These are phyloP conservation scores for Oryctolagus cuniculus DNA, from an alignment of 2,113 vertebrate species.

Conservation along the genomic window DNA sequence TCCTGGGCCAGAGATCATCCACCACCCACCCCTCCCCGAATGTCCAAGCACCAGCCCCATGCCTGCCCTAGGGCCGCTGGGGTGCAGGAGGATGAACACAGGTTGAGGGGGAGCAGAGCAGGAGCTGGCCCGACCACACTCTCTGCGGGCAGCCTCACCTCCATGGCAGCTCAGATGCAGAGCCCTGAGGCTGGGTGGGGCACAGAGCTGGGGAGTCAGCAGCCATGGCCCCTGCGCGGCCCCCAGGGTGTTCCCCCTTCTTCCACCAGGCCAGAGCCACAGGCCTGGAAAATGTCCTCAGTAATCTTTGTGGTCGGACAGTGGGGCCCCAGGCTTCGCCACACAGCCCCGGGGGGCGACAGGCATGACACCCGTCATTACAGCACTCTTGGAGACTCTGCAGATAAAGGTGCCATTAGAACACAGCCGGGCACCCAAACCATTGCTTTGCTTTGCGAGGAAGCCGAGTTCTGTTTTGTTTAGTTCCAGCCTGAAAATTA, in stretches of 20 bases:
- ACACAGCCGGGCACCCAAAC: slow-evolving; percentile 39
- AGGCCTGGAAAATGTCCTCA: slow-evolving; percentile 67
- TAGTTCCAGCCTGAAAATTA: slow-evolving; percentile 45
- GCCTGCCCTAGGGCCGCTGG: neutral
- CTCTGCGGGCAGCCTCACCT: neutral
- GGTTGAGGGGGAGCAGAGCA: rapidly evolving
- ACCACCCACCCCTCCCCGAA: neutral
- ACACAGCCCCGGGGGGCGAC: slow-evolving; percentile 65
- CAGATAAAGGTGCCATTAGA: slow-evolving; percentile 66
- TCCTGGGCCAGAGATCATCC: neutral
- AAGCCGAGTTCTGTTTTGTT: neutral
- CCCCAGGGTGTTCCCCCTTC: neutral
- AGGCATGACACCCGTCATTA: slow-evolving; percentile 63
- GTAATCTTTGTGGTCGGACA: slow-evolving; percentile 76
- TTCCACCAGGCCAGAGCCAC: slow-evolving; percentile 61
- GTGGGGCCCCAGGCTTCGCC: slow-evolving; percentile 75
- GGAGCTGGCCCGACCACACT: rapidly evolving
- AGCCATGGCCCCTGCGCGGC: neutral
- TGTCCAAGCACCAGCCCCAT: neutral
- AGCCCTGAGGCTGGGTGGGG: neutral
- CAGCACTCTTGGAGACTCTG: slow-evolving; percentile 50
- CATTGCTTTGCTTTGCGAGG: neutral
- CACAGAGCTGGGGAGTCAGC: neutral
- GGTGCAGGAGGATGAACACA: neutral
- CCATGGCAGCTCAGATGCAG: neutral